Base-by-base conservation (phyloP, 1,140 invertebrate species). In the Ostrea edulis region DNA sequence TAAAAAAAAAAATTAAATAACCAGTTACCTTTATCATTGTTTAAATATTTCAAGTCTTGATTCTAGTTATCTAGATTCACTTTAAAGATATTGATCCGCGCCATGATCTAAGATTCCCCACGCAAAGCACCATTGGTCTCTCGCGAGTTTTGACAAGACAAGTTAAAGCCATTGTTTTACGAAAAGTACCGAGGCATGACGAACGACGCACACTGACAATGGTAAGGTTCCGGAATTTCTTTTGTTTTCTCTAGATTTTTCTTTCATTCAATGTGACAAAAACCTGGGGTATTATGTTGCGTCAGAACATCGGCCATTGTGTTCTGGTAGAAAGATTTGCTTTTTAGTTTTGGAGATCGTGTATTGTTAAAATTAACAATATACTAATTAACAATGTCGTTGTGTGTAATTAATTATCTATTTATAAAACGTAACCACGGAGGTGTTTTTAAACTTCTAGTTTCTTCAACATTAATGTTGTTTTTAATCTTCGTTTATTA, bases 211-310 rank as follows among this genome's bases (percentile, higher is more conserved):
- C 25, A 77, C 68, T 77, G 12, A 77, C 14, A 35, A 77, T 77
- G 68, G 68, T 77, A 77, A 77, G 68, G 25, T 29, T 77, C 29
- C 25, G 68, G 29, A 77, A 29, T 77, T 35, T 14, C 68, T 77
- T 77, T 25, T 77, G 29, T 77, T 14, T 77, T 25, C 29, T 29
- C 68, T 29, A 35, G 25, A 4, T n/a, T 62, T 58, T 62, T 35
- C 68, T 35, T 77, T 77, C n/a, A 62, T n/a, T 77, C 22, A 29
- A 29, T 12, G 2, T 1, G 22, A 11, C n/a, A 11, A 14, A 62
- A n/a, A n/a, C n/a, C n/a, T 62, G 5, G 35, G 5, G 1, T 44
- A 2, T 44, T 17, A 20, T 14, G 17, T 62, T 14, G 12, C n/a
- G 14, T 62, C 17, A 17, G 17, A 62, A 0, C 14, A 20, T 2